phyloP scores from a whole-genome alignment of 2,113 vertebrate species.

The Suricata suricatta region DNA sequence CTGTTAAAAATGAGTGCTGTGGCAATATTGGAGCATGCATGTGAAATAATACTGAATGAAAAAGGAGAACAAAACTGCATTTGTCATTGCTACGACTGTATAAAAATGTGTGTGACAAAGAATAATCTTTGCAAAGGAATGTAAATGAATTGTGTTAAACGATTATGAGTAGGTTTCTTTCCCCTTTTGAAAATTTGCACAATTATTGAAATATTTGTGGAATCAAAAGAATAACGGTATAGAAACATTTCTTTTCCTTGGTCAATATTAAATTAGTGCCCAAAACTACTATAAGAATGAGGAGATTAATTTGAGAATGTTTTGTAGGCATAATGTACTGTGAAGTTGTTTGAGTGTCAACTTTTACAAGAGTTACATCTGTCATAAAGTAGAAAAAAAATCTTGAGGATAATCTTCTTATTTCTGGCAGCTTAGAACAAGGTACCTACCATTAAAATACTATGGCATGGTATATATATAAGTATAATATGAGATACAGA shows the following conservation, averaged over 20 bases:
- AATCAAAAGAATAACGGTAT: constrained; percentile 17
- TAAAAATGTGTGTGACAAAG: neutral
- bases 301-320: constrained; percentile 1
- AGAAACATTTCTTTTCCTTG: constrained; percentile 54
- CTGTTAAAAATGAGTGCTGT: neutral
- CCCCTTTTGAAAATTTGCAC: constrained; percentile 23
- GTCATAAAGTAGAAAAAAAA: neutral
- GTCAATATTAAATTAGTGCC: neutral
- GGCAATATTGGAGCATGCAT: neutral
- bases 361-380: constrained; percentile 34
- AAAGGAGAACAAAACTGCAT: neutral
- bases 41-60: neutral
- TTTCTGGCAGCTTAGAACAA: neutral
- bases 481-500: neutral
- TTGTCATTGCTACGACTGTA: neutral
- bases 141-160: constrained; percentile 28
- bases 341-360: constrained; percentile 26
- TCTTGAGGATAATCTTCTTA: constrained; percentile 1
- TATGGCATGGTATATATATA: neutral
- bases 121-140: neutral
- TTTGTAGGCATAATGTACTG: neutral
- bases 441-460: neutral
- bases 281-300: constrained; percentile 11
- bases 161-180: neutral
- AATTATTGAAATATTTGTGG: neutral